A percentile compares a stretch with the other conserved stretches of the same genome.
phyloP scores from a whole-genome alignment of 2,888 invertebrate species.

The Criorhina ranunculi region DNA sequence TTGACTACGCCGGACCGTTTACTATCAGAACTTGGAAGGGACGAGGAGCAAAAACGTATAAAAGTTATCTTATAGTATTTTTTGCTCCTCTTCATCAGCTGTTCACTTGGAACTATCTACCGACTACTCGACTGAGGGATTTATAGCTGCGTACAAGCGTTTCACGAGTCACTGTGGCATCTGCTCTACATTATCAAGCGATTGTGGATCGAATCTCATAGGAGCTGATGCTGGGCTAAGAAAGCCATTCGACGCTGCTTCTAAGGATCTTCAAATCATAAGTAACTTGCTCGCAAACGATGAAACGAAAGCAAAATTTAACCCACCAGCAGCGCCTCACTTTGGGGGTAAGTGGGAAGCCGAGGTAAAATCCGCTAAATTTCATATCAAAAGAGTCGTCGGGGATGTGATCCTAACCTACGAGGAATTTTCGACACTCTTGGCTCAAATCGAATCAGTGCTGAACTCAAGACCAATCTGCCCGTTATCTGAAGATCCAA shows the following conservation, averaged over 20 bases:
- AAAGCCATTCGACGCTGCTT: slow-evolving; percentile 16
- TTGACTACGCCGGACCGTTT: slow-evolving; percentile 77
- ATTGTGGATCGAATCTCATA: slow-evolving; percentile 79
- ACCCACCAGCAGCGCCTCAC: slow-evolving; percentile 16
- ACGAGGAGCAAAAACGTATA: slow-evolving; percentile 68
- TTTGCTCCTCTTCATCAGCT: slow-evolving; percentile 76
- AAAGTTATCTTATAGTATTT: slow-evolving; percentile 78
- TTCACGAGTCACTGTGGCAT: slow-evolving; percentile 78
- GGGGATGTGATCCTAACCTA: slow-evolving; percentile 38
- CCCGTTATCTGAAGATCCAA: slow-evolving; percentile 44
- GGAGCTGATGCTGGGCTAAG: slow-evolving; percentile 76
- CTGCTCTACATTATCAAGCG: slow-evolving; percentile 77
- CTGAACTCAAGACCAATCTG: slow-evolving; percentile 73
- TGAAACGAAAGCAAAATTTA: slow-evolving; percentile 79
- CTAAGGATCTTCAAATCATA: slow-evolving; percentile 19
- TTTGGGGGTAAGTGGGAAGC: slow-evolving; percentile 39
- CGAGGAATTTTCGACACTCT: slow-evolving; percentile 43
- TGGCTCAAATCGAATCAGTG: slow-evolving; percentile 75
- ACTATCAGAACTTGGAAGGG: slow-evolving; percentile 48
- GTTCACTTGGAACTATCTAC: slow-evolving; percentile 39
- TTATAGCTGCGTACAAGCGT: slow-evolving; percentile 77
- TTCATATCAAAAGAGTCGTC: slow-evolving; percentile 40
- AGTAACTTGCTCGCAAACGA: slow-evolving; percentile 40
- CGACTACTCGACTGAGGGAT: slow-evolving; percentile 76
- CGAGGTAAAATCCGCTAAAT: slow-evolving; percentile 38